These are phyloP conservation scores for Odontocolon sp. DNA, from an alignment of 2,888 invertebrate species.

Conservation along the genomic window DNA sequence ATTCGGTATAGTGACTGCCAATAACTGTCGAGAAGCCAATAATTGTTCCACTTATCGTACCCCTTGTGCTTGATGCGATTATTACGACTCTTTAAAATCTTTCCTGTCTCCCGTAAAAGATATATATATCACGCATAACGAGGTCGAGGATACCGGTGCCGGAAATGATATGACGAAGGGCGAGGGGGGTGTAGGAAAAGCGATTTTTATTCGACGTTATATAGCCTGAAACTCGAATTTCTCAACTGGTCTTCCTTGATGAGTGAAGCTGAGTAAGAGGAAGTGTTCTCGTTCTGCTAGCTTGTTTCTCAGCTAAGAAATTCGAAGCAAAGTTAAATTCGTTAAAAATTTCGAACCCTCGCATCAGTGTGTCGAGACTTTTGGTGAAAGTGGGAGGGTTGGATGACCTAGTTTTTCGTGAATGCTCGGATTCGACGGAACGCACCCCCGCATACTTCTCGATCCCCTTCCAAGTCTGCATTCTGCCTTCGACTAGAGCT, in stretches of 20 bases:
- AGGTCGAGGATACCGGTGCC: background rate
- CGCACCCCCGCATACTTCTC: slow-evolving; percentile 23
- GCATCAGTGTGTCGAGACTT: slow-evolving; percentile 32
- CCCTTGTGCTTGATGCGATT: slow-evolving; percentile 43
- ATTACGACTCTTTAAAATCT: slow-evolving; percentile 49
- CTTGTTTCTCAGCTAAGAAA: slow-evolving; percentile 29
- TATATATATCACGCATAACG: background rate
- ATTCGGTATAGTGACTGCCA: too few relatives aligned
- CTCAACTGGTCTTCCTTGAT: slow-evolving; percentile 45
- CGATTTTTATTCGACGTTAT: slow-evolving; percentile 36
- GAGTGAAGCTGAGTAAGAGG: slow-evolving; percentile 41
- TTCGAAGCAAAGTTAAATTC: slow-evolving; percentile 65
- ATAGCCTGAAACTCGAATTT: slow-evolving; percentile 37
- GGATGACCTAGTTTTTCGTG: slow-evolving; percentile 47
- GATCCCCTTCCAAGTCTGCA: slow-evolving; percentile 19
- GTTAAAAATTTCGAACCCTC: slow-evolving; percentile 67
- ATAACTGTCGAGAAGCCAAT: too few relatives aligned
- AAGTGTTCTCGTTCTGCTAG: slow-evolving; percentile 24
- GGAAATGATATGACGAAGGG: background rate
- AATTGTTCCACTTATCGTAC: slow-evolving; percentile 30
- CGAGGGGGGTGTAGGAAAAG: background rate
- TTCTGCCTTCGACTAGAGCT: slow-evolving; percentile 12
- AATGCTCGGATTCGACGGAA: too few relatives aligned
- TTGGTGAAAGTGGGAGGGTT: slow-evolving; percentile 63
- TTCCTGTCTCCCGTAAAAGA: slow-evolving; percentile 3